phyloP scores from a whole-genome alignment of 1,140 invertebrate genomes.

The Drosophila chauvacae region DNA sequence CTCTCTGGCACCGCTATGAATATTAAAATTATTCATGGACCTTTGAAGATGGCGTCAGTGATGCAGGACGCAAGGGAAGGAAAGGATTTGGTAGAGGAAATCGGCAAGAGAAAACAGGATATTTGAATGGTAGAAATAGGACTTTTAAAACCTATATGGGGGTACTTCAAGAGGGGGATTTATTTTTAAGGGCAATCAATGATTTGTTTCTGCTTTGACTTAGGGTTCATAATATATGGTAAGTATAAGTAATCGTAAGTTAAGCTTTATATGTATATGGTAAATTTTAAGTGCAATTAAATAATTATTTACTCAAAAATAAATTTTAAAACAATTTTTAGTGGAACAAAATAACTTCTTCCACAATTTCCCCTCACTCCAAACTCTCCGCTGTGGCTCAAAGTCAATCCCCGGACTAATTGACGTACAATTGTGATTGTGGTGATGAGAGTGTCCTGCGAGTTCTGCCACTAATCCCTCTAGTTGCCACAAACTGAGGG shows the following conservation, averaged over 20 bases:
- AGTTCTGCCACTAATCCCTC: constrained; percentile 55
- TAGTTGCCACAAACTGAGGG: constrained; percentile 21
- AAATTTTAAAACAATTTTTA: too few species aligned
- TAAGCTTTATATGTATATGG: too few species aligned
- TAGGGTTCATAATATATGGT: neutral
- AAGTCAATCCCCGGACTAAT: constrained; percentile 55
- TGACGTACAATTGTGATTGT: constrained; percentile 36
- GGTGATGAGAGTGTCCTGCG: constrained; percentile 42
- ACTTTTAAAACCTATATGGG: constrained; percentile 6
- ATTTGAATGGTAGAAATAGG: neutral
- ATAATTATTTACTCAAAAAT: too few species aligned
- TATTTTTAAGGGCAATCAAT: neutral
- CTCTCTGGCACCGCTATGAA: constrained; percentile 9
- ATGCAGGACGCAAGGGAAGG: neutral
- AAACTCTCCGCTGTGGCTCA: neutral
- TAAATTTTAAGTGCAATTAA: too few species aligned
- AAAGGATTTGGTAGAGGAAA: neutral
- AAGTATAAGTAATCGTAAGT: neutral
- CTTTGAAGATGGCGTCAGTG: constrained; percentile 16
- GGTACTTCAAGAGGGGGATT: neutral
- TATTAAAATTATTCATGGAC: constrained; percentile 70
- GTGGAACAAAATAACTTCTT: too few species aligned
- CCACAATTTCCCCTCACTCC: neutral
- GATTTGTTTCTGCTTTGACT: neutral
- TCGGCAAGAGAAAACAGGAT: constrained; percentile 1